A percentile compares a stretch with the other conserved stretches of the same genome.
Conservation (phyloP, 2,888 invertebrate species). For the Drosophila kuntzei region DNA sequence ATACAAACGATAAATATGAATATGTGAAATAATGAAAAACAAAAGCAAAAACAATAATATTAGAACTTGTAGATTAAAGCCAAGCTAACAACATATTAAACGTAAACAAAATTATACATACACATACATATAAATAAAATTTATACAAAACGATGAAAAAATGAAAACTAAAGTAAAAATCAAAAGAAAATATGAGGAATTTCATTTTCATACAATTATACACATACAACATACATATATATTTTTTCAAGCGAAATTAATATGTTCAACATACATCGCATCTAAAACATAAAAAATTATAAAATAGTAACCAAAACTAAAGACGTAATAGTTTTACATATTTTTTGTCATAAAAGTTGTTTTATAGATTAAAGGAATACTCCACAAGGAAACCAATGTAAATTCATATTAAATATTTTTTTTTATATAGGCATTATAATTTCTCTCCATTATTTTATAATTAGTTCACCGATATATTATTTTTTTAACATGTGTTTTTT, state of each 20-base stretch:
- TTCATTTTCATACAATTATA: conserved; percentile 33
- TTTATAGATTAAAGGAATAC: conserved; percentile 39
- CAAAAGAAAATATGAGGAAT: conserved; percentile 28
- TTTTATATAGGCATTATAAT: conserved; percentile 10
- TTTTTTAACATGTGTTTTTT: conserved; percentile 43
- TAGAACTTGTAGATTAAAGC: conserved; percentile 70
- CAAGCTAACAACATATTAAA: conserved; percentile 71
- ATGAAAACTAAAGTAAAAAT: conserved; percentile 13
- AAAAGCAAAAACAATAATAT: conserved; percentile 63
- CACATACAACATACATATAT: conserved; percentile 41
- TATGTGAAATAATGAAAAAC: conserved; percentile 43
- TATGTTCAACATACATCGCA: conserved; percentile 71
- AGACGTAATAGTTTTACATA: conserved; percentile 57
- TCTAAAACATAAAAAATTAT: conserved; percentile 21
- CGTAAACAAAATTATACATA: conserved; percentile 51
- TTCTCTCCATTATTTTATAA: conserved; percentile 17
- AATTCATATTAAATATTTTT: conserved; percentile 20
- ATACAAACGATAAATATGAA: conserved; percentile 23
- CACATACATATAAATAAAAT: conserved; percentile 52
- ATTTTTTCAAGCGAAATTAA: conserved; percentile 70
- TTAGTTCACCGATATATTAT: conserved; percentile 10
- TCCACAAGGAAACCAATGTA: conserved; percentile 18
- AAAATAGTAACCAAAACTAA: conserved; percentile 60
- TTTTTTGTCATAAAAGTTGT: conserved; percentile 38
- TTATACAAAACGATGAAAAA: conserved; percentile 34